phyloP scores from a whole-genome alignment of 2,888 invertebrate genomes.

The Epirrhoe alternata region DNA sequence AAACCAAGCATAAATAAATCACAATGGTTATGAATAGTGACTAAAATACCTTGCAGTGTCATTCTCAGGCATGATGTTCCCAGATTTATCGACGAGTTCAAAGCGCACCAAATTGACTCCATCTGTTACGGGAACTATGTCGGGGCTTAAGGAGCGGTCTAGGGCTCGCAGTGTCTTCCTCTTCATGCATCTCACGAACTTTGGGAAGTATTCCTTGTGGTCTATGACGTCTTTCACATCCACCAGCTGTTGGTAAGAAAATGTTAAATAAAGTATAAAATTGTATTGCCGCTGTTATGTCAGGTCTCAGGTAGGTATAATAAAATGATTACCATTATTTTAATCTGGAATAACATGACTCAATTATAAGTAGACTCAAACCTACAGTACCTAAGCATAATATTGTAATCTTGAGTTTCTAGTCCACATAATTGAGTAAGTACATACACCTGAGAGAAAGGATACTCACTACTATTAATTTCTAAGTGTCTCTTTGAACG shows the following conservation, averaged over 20 bases:
- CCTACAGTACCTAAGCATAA: no score
- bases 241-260: constrained; percentile 57
- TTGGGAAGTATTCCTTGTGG: constrained; percentile 78
- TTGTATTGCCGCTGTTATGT: not conserved
- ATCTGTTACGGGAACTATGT: constrained; percentile 86
- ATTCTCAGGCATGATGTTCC: constrained; percentile 73
- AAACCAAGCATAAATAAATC: constrained; percentile 5
- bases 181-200: constrained; percentile 81
- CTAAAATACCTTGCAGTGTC: constrained; percentile 62
- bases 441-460: no score
- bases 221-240: constrained; percentile 77
- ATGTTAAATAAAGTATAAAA: not conserved
- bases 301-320: not conserved
- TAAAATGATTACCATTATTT: not conserved
- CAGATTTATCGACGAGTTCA: constrained; percentile 73
- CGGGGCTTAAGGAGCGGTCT: constrained; percentile 85
- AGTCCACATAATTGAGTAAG: no score
- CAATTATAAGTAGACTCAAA: no score
- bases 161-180: constrained; percentile 84
- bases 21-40: constrained; percentile 4
- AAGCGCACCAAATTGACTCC: constrained; percentile 87
- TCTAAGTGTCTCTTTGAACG: not conserved
- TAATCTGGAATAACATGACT: not conserved
- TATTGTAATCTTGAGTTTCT: no score
- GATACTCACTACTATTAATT: no score